Evolutionary conservation across 92 coral and sea anemone species (phyloP).

Genomic region (Heliopora coerulea): DNA sequence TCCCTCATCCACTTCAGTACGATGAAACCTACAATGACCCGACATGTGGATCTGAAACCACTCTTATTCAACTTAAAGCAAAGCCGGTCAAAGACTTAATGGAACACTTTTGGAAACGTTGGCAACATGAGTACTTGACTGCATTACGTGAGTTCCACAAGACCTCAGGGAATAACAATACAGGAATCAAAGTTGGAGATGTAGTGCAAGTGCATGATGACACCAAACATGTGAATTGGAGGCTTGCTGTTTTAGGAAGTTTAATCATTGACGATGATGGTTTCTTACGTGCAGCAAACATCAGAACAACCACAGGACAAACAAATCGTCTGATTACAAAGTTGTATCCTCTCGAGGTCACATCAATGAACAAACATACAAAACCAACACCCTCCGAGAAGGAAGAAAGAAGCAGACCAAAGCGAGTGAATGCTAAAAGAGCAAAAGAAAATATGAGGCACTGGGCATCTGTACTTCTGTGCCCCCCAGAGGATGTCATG

Average conservation of each 20-base stretch:
- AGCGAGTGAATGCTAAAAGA: no score
- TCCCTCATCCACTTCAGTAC: constrained; percentile 16
- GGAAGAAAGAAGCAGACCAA: no score
- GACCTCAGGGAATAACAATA: no score
- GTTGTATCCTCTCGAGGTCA: constrained; percentile 54
- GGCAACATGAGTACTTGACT: no score
- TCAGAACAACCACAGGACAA: constrained; percentile 47
- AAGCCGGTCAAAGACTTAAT: background rate
- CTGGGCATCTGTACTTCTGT: no score
- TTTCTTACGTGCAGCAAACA: constrained; percentile 51
- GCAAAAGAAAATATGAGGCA: no score
- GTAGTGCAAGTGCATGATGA: constrained; percentile 55
- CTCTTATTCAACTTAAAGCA: constrained; percentile 1
- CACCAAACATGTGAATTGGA: constrained; percentile 39
- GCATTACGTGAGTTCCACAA: no score
- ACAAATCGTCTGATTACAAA: constrained; percentile 55
- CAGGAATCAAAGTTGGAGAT: no score
- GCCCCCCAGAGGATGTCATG: no score
- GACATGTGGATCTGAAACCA: background rate
- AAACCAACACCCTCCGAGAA: no score
- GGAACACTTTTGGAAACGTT: constrained; percentile 33
- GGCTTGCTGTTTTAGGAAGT: constrained; percentile 50
- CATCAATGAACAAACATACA: background rate
- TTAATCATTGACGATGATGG: constrained; percentile 52
- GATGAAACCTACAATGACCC: background rate